Evolutionary conservation across 23 tunicate genomes (phyloP).

Genomic region (Botrylloides violaceus): DNA sequence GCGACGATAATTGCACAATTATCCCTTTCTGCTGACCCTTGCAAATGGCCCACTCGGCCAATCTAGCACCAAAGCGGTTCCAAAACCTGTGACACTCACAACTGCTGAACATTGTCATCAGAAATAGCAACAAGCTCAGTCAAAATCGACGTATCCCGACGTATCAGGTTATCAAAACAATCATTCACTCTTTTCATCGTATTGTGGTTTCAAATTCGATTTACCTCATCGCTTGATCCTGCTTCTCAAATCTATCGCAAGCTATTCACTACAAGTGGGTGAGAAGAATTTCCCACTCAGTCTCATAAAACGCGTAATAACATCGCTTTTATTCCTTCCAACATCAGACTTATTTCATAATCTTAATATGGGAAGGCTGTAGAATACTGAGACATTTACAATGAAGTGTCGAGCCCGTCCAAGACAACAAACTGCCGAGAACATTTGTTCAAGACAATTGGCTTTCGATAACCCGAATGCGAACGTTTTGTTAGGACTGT

Average conservation of each 20-base stretch:
- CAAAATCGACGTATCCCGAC: background rate
- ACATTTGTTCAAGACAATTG: constrained; percentile 19
- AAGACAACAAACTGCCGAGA: constrained; percentile 22
- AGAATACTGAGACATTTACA: background rate
- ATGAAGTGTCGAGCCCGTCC: constrained; percentile 1
- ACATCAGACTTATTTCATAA: background rate
- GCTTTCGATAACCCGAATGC: constrained; percentile 21
- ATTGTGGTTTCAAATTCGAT: background rate
- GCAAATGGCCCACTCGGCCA: too few relatives aligned
- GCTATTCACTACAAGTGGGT: background rate
- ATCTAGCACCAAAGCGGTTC: too few relatives aligned
- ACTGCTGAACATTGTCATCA: too few relatives aligned
- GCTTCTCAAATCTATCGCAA: background rate
- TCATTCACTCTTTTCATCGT: background rate
- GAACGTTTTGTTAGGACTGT: constrained; percentile 26
- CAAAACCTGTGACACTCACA: too few relatives aligned
- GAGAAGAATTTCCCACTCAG: background rate
- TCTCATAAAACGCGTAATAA: background rate
- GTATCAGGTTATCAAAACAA: background rate
- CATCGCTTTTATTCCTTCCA: background rate
- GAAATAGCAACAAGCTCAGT: too few relatives aligned
- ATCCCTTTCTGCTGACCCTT: too few relatives aligned
- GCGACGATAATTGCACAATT: too few relatives aligned
- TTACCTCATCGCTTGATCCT: background rate
- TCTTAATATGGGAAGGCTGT: background rate